Conservation (phyloP, 2,113 vertebrate species). For the Larimichthys crocea region DNA sequence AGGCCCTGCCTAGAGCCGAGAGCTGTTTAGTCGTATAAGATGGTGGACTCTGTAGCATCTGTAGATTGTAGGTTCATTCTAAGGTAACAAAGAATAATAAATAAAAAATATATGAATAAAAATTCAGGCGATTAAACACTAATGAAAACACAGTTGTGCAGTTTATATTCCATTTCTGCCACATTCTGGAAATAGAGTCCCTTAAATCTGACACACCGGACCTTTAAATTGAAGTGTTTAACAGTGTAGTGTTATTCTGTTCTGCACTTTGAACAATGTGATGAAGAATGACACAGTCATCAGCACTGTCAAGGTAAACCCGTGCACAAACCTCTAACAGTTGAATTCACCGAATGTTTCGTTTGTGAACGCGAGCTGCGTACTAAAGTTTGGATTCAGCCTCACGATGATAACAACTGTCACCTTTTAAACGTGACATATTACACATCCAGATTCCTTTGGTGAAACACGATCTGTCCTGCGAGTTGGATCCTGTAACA, state of each 20-base stretch:
- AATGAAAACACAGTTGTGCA: too few relatives aligned
- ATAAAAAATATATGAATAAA: too few relatives aligned
- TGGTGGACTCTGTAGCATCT: too few relatives aligned
- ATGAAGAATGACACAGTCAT: background rate
- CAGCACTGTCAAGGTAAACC: background rate
- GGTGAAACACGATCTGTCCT: background rate
- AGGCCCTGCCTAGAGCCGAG: too few relatives aligned
- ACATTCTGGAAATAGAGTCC: too few relatives aligned
- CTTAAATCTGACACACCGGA: too few relatives aligned
- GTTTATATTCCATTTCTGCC: too few relatives aligned
- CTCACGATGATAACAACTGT: background rate
- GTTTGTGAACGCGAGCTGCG: background rate
- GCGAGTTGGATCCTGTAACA: background rate
- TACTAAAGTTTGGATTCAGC: background rate
- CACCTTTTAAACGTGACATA: background rate
- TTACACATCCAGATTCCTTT: background rate
- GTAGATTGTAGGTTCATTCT: too few relatives aligned
- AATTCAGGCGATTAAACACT: too few relatives aligned
- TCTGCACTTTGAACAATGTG: background rate
- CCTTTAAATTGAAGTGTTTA: too few relatives aligned
- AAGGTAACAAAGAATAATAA: too few relatives aligned
- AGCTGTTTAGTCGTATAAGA: too few relatives aligned
- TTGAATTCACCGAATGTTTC: background rate
- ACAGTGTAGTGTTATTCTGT: background rate
- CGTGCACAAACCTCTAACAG: background rate